These are phyloP conservation scores for Ormia ochracea DNA, from an alignment of 2,888 invertebrate genomes.

Conservation along the genomic window DNA sequence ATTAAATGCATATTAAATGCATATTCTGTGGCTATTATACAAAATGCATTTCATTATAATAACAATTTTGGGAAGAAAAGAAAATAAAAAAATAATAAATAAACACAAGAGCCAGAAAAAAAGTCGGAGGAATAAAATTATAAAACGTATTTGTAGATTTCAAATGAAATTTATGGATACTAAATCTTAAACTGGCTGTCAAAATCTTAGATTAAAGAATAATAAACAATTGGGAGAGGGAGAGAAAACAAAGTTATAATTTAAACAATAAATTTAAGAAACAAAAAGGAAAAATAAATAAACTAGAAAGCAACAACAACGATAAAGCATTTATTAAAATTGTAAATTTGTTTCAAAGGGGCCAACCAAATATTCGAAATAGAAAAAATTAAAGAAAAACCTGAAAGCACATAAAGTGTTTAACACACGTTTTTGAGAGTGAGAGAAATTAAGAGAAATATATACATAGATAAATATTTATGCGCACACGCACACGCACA, in stretches of 20 bases:
- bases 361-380: conserved; percentile 29
- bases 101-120: background rate
- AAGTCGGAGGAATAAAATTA: too few relatives aligned
- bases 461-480: too few relatives aligned
- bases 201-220: conserved; percentile 57
- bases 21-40: conserved; percentile 23
- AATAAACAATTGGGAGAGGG: conserved; percentile 49
- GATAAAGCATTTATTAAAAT: conserved; percentile 22
- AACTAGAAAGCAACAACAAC: background rate
- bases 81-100: background rate
- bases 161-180: conserved; percentile 54
- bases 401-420: conserved; percentile 26
- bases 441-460: conserved; percentile 1
- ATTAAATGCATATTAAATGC: conserved; percentile 49
- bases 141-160: conserved; percentile 11
- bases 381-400: background rate
- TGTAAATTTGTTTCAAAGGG: conserved; percentile 30
- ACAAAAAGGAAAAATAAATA: conserved; percentile 10
- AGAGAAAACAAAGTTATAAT: conserved; percentile 52
- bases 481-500: too few relatives aligned
- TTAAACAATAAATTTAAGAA: conserved; percentile 41
- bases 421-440: conserved; percentile 21
- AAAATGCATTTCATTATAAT: conserved; percentile 29
- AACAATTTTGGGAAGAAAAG: conserved; percentile 6
- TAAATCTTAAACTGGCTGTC: conserved; percentile 58